Base-by-base conservation (phyloP, 2,888 invertebrate genomes). In the Physocephala rufipes region DNA sequence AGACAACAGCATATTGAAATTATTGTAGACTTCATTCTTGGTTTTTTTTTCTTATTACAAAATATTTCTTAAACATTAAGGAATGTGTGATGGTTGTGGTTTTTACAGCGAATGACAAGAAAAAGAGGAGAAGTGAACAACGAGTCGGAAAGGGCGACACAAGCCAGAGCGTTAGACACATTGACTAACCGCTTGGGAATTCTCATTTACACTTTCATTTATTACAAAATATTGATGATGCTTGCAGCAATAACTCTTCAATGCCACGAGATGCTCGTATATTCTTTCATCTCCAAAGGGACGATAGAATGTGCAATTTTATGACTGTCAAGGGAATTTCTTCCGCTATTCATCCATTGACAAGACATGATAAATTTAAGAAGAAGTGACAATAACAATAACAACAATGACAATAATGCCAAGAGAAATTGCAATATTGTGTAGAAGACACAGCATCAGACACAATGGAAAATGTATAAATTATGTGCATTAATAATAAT, bases 251-350 rank as follows among this genome's bases (percentile, higher is more conserved):
- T 36, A 36, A 36, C 36, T 36, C 36, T 36, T 36, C 36, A 36
- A 36, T 36, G 36, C 36, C 9, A 36, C 9, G 36, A n/a, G n/a
- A n/a, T n/a, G n/a, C n/a, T 9, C 9, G 36, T 36, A 36, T 36
- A 36, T 9, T 36, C 36, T 9, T 24, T 21, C 21, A 7, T 9
- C 4, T 36, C 36, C 5, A 36, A 36, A 36, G 36, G 36, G 36
- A 36, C 24, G 19, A 78, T 79, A 80, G 82, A 85, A 81, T 82
- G n/a, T n/a, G 82, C 84, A 84, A 82, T 82, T 85, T 85, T 85
- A 84, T 83, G 80, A 81, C 82, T 82, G 84, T 84, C 85, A 82
- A 74, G 85, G 82, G 84, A 84, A 4, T 81, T 82, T 83, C n/a
- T 80, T 78, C 82, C 80, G 78, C 43, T 66, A 53, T 13, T 24